Evolutionary conservation across 1,140 invertebrate genomes (phyloP).

Genomic region (Hyles vespertilio): DNA sequence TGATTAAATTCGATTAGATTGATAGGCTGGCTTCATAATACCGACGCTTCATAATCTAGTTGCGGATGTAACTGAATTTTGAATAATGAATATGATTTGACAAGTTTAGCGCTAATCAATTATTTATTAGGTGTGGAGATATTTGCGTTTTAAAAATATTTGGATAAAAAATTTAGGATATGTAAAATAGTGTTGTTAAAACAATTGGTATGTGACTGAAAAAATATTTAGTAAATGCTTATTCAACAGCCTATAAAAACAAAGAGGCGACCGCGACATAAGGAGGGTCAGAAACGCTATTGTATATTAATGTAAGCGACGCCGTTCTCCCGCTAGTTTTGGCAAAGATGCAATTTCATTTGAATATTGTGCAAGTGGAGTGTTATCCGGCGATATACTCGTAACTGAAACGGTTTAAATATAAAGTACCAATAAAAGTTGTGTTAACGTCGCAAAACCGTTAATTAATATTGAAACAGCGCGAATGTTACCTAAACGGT

Average conservation of each 20-base stretch:
- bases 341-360: conserved; percentile 75
- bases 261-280: conserved; percentile 48
- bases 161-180: too few species aligned
- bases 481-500: conserved; percentile 5
- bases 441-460: conserved; percentile 8
- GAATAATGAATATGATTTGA: too few species aligned
- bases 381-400: conserved; percentile 62
- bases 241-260: conserved; percentile 65
- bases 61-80: too few species aligned
- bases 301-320: conserved; percentile 71
- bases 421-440: conserved; percentile 66
- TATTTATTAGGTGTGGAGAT: not conserved
- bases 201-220: conserved; percentile 28
- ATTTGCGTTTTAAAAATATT: too few species aligned
- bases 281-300: conserved; percentile 64
- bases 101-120: not conserved
- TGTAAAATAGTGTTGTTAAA: too few species aligned
- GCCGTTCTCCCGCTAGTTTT: conserved; percentile 70
- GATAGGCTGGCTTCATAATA: too few species aligned
- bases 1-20: conserved; percentile 15
- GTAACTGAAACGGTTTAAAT: conserved; percentile 66
- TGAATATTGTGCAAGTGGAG: conserved; percentile 72
- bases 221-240: conserved; percentile 56
- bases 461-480: conserved; percentile 34
- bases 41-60: too few species aligned